Evolutionary conservation across 2,113 vertebrate species (phyloP).

Genomic region (Hemiscyllium ocellatum): DNA sequence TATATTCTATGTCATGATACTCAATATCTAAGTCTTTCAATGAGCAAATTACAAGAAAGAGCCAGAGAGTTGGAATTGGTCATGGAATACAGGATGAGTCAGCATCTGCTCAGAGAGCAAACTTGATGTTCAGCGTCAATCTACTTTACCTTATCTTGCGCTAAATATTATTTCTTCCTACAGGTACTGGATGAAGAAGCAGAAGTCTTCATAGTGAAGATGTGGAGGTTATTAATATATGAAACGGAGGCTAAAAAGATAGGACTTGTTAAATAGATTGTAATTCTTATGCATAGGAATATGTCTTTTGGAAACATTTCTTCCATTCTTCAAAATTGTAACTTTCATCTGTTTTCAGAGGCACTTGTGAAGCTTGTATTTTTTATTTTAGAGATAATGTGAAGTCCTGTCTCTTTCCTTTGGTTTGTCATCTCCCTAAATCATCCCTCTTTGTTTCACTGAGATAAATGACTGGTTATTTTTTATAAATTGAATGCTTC

Average conservation of each 20-base stretch:
- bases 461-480: conserved; percentile 61
- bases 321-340: conserved; percentile 47
- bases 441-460: conserved; percentile 43
- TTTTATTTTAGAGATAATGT: conserved; percentile 74
- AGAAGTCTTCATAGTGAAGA: conserved; percentile 98
- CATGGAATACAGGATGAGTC: not conserved
- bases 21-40: not conserved
- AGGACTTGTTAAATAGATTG: conserved; percentile 87
- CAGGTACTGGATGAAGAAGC: conserved; percentile 98
- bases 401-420: conserved; percentile 53
- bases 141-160: not conserved
- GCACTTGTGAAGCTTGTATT: conserved; percentile 66
- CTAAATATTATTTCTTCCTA: conserved; percentile 20
- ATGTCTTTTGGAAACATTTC: conserved; percentile 39
- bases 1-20: not conserved
- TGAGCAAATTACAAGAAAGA: too few species aligned
- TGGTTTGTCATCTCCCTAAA: conserved; percentile 48
- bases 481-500: conserved; percentile 45
- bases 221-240: conserved; percentile 98
- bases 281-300: conserved; percentile 39
- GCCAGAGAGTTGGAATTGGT: not conserved
- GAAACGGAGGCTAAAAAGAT: conserved; percentile 99
- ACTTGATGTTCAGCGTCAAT: not conserved
- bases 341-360: conserved; percentile 63
- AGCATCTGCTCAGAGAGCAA: not conserved